A percentile compares a stretch with the other conserved stretches of the same genome.
Conservation (phyloP, 1,140 invertebrate species). For the Drosophila ironensis region DNA sequence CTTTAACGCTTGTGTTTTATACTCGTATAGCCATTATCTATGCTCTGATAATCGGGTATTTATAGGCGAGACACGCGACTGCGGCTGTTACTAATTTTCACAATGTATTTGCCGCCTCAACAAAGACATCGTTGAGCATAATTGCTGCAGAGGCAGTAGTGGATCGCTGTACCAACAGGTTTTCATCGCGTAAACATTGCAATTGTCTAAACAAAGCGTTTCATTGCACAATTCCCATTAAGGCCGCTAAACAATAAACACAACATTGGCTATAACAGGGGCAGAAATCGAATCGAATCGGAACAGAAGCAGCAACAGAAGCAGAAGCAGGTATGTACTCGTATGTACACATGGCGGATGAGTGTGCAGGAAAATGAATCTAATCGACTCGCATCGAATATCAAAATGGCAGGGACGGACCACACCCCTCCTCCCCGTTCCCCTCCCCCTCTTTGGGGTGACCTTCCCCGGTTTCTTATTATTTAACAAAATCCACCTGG, state of each 20-base stretch:
- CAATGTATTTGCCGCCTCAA: no score
- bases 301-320: not conserved
- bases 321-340: no score
- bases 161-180: constrained; percentile 11
- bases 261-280: constrained; percentile 11
- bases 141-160: no score
- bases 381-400: constrained; percentile 19
- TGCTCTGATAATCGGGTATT: no score
- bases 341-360: not conserved
- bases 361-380: constrained; percentile 23
- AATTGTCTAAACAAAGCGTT: constrained; percentile 15
- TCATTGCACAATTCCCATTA: constrained; percentile 12
- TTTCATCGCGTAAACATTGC: constrained; percentile 7
- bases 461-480: no score
- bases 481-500: not conserved
- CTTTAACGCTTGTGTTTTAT: no score
- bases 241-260: constrained; percentile 1
- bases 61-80: no score
- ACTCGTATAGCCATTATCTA: no score
- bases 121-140: no score
- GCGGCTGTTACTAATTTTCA: no score
- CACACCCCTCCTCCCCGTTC: not conserved
- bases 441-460: no score
- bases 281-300: not conserved
- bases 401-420: not conserved